Percentiles rank a stretch among this genome's conserved stretches.
These are phyloP conservation scores for Lutraria lutraria DNA, from an alignment of 2,888 invertebrate species.

Conservation along the genomic window DNA sequence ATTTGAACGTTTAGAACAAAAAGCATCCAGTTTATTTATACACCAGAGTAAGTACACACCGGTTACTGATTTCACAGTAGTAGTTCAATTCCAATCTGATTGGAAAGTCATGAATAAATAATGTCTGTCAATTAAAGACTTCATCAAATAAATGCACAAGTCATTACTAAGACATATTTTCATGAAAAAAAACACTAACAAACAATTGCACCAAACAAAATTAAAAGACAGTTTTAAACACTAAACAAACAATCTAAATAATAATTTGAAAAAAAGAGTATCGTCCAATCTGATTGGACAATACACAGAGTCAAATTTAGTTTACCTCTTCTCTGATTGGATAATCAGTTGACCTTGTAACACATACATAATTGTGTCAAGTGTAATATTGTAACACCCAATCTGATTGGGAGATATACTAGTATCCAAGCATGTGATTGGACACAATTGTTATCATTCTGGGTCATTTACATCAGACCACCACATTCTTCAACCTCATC, in stretches of 20 bases:
- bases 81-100: not conserved
- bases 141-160: not conserved
- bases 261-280: not conserved
- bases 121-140: no score
- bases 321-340: conserved; percentile 25
- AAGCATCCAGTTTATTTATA: not conserved
- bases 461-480: conserved; percentile 31
- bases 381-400: not conserved
- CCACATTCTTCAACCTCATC: conserved; percentile 69
- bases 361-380: not conserved
- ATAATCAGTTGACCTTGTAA: not conserved
- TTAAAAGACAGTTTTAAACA: not conserved
- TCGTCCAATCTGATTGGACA: conserved; percentile 37
- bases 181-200: not conserved
- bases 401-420: conserved; percentile 5
- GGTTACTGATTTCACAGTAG: not conserved
- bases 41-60: not conserved
- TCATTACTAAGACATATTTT: not conserved
- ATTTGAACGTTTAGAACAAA: not conserved
- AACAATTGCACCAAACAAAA: conserved; percentile 11
- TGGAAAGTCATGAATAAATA: not conserved
- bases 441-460: not conserved
- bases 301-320: conserved; percentile 7
- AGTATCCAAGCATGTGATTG: not conserved
- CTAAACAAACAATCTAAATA: not conserved